A percentile compares a stretch with the other conserved stretches of the same genome.
These are phyloP conservation scores for Synergus umbraculus DNA, from an alignment of 2,888 invertebrate genomes.

Conservation along the genomic window DNA sequence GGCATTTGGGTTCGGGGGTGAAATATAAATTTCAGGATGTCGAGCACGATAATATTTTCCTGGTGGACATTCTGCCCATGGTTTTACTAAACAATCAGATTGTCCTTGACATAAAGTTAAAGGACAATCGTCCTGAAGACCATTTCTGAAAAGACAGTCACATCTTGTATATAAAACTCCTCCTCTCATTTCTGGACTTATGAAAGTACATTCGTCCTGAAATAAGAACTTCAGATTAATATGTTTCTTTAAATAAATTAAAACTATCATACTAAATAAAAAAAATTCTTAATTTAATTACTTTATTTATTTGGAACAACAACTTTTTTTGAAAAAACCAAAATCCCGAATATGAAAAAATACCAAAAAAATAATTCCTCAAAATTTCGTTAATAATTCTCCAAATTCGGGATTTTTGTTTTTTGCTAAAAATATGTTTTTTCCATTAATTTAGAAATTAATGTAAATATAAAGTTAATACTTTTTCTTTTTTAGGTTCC, in stretches of 20 bases:
- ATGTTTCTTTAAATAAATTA: background rate
- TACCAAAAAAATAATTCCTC: too few relatives aligned
- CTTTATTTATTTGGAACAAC: background rate
- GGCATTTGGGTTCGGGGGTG: background rate
- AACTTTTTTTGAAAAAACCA: too few relatives aligned
- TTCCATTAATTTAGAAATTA: background rate
- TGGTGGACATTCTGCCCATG: constrained; percentile 57
- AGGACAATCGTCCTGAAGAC: constrained; percentile 81
- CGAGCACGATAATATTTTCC: constrained; percentile 48
- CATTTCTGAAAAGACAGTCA: constrained; percentile 81
- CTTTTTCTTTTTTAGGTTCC: background rate
- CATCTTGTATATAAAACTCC: constrained; percentile 80
- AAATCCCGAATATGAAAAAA: too few relatives aligned
- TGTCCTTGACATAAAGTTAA: constrained; percentile 76
- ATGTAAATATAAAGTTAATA: constrained; percentile 1
- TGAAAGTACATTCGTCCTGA: background rate
- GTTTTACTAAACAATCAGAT: constrained; percentile 51
- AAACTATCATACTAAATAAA: background rate
- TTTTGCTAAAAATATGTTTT: too few relatives aligned
- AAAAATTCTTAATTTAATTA: background rate
- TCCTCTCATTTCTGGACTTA: constrained; percentile 77
- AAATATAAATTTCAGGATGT: constrained; percentile 49
- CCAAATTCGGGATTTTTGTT: too few relatives aligned
- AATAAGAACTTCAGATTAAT: background rate
- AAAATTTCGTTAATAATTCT: too few relatives aligned